phyloP scores from a whole-genome alignment of 2,797 vertebrate genomes.

The Acanthiza pusilla region DNA sequence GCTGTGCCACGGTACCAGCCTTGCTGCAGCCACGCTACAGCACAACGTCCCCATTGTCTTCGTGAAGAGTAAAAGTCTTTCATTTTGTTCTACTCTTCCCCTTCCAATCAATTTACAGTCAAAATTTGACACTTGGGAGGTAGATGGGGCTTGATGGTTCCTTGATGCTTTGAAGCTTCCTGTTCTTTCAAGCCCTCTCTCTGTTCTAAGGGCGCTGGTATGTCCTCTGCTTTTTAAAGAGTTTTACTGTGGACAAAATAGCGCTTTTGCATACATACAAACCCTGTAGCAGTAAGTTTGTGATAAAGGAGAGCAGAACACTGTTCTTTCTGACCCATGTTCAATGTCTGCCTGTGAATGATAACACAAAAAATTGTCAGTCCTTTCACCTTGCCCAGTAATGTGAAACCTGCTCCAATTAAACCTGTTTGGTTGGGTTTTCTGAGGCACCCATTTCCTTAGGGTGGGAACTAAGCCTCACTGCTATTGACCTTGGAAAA shows the following conservation, averaged over 20 bases:
- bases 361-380: neutral
- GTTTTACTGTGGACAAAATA: neutral
- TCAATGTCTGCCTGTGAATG: neutral
- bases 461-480: neutral
- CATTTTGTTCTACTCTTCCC: conserved; percentile 24
- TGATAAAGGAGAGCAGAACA: neutral
- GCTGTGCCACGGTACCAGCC: neutral
- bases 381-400: neutral
- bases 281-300: neutral
- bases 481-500: neutral
- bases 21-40: conserved; percentile 25
- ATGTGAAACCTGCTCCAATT: neutral
- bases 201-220: neutral
- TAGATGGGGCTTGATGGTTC: neutral
- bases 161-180: conserved; percentile 24
- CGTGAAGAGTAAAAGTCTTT: conserved; percentile 25
- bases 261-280: neutral
- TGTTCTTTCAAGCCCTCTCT: neutral
- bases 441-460: neutral
- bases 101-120: conserved; percentile 46
- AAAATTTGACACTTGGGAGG: conserved; percentile 22
- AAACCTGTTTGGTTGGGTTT: neutral
- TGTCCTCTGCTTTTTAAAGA: neutral
- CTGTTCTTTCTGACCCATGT: neutral
- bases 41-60: conserved; percentile 50